These are phyloP conservation scores for Ophiodon elongatus DNA, from an alignment of 2,113 vertebrate genomes.

Conservation along the genomic window DNA sequence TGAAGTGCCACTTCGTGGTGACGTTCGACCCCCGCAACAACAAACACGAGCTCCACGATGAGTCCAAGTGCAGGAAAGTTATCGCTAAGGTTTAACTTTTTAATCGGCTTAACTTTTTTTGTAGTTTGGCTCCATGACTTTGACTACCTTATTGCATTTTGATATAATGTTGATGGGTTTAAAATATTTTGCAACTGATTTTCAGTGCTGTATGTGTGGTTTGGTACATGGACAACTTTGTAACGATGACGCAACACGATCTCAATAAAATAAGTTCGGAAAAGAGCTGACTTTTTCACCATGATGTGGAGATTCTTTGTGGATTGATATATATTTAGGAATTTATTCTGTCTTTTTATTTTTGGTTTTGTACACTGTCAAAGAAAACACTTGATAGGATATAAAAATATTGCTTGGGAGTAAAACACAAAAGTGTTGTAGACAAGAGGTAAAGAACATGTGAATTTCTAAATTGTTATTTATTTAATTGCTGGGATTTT, in stretches of 20 bases:
- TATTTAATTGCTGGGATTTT: not conserved
- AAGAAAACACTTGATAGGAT: not conserved
- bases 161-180: not conserved
- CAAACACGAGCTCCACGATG: slow-evolving; percentile 31
- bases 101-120: not conserved
- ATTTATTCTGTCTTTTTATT: not conserved
- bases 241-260: not conserved
- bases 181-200: not conserved
- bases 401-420: not conserved
- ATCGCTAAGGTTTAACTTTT: slow-evolving; percentile 2
- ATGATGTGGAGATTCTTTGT: not conserved
- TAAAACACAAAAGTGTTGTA: not conserved
- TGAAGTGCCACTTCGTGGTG: slow-evolving; percentile 74
- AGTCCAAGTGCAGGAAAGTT: slow-evolving; percentile 31
- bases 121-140: not conserved
- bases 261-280: slow-evolving; percentile 37
- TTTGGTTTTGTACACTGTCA: not conserved
- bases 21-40: slow-evolving; percentile 44
- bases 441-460: not conserved
- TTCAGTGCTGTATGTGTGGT: not conserved
- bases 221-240: not conserved
- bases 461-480: not conserved
- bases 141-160: slow-evolving; percentile 9
- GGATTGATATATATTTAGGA: not conserved
- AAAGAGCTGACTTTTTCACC: not conserved